A percentile compares a stretch with the other conserved stretches of the same genome.
These are phyloP conservation scores for Hycleus phaleratus DNA, from an alignment of 1,140 invertebrate genomes.

Conservation along the genomic window DNA sequence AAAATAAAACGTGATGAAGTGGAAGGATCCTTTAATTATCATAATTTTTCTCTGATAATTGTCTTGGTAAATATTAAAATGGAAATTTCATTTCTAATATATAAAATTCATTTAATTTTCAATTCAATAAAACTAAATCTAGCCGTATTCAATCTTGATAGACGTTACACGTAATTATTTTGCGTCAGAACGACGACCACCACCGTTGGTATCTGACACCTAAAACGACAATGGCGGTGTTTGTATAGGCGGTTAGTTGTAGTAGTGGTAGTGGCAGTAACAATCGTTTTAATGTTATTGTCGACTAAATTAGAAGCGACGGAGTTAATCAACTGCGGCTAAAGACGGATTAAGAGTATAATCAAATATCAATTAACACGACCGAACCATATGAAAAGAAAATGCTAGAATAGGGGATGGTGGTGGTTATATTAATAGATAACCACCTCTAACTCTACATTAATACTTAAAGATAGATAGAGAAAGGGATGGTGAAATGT, in stretches of 20 bases:
- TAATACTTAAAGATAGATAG: no score
- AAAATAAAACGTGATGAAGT: no score
- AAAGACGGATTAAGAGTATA: constrained; percentile 31
- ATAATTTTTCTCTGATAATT: no score
- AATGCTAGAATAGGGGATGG: no score
- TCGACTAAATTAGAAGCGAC: constrained; percentile 27
- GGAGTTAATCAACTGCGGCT: constrained; percentile 30
- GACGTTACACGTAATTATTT: background rate
- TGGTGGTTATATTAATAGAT: no score
- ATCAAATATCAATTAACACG: constrained; percentile 33
- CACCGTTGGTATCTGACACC: constrained; percentile 18
- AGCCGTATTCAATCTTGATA: background rate
- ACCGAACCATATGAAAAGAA: no score
- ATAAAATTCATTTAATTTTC: background rate
- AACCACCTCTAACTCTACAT: no score
- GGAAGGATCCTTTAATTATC: no score
- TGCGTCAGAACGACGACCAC: background rate
- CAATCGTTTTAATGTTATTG: constrained; percentile 25
- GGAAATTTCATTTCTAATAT: background rate
- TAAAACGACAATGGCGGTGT: background rate
- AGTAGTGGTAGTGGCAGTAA: background rate
- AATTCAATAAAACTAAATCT: background rate
- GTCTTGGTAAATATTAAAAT: background rate
- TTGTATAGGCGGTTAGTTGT: no score
- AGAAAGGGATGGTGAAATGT: no score